Evolutionary conservation across 1,140 invertebrate species (phyloP).

Genomic region (Megalonaias nervosa): DNA sequence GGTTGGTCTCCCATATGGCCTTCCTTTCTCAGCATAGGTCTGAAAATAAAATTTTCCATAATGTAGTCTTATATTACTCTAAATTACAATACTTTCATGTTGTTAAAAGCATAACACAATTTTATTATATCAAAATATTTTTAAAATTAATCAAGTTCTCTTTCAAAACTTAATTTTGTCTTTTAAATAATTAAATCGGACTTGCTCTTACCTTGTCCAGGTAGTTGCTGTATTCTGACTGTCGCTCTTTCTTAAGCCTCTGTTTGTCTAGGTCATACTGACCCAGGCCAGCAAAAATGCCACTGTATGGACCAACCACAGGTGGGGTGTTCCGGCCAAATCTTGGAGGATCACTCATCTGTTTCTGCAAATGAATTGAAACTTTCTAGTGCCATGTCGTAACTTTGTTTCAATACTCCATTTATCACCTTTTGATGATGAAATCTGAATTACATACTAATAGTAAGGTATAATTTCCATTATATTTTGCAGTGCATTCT

Average conservation of each 20-base stretch:
- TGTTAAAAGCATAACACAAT: background rate
- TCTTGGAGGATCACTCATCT: slow-evolving; percentile 11
- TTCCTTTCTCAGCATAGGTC: slow-evolving; percentile 21
- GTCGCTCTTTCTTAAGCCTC: slow-evolving; percentile 10
- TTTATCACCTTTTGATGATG: background rate
- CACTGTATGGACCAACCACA: slow-evolving; percentile 17
- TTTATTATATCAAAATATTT: slow-evolving; percentile 4
- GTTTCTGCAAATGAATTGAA: slow-evolving; percentile 20
- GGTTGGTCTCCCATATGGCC: slow-evolving; percentile 21
- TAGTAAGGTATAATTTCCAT: background rate
- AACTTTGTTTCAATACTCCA: background rate
- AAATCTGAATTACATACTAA: too few relatives aligned
- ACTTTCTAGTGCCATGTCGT: background rate
- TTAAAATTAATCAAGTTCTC: background rate
- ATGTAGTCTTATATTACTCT: background rate
- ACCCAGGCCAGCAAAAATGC: slow-evolving; percentile 26
- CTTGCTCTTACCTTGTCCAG: slow-evolving; percentile 18
- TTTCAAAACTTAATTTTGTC: background rate
- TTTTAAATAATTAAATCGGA: slow-evolving; percentile 2
- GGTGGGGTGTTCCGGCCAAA: slow-evolving; percentile 19
- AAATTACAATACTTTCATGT: background rate
- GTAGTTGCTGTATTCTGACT: slow-evolving; percentile 17
- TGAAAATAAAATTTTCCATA: slow-evolving; percentile 5
- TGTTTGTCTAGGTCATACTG: slow-evolving; percentile 25
- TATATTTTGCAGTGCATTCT: background rate